phyloP scores from a whole-genome alignment of 2,888 invertebrate genomes.

The Baccha elongata region DNA sequence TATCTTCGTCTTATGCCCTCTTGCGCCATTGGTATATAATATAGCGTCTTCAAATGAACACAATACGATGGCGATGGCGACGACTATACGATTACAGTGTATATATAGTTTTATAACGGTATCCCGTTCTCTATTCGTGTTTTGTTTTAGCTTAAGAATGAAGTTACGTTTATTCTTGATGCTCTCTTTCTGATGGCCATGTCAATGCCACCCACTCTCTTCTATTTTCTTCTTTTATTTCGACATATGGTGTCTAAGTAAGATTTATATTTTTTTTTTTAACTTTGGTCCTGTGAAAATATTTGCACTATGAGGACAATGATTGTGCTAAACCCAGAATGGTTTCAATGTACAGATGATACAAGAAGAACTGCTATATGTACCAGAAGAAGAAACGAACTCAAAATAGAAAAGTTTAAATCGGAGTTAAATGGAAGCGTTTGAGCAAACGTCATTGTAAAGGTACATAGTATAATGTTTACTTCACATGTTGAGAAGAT shows the following conservation, averaged over 20 bases:
- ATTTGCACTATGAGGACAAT: conserved; percentile 52
- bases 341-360: conserved; percentile 62
- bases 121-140: conserved; percentile 34
- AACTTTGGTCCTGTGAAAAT: conserved; percentile 36
- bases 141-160: conserved; percentile 42
- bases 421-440: not conserved
- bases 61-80: conserved; percentile 1
- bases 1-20: conserved; percentile 56
- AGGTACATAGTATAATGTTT: not conserved
- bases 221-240: not conserved
- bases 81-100: not conserved
- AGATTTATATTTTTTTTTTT: conserved; percentile 16
- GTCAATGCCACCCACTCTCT: not conserved
- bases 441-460: conserved; percentile 10
- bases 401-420: conserved; percentile 24
- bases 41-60: conserved; percentile 30
- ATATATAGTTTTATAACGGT: conserved; percentile 22
- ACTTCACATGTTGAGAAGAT: not conserved
- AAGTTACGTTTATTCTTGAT: conserved; percentile 37
- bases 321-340: conserved; percentile 65
- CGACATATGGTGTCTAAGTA: not conserved
- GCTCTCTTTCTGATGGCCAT: not conserved
- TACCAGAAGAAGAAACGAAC: conserved; percentile 30
- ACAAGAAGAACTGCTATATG: conserved; percentile 35
- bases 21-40: not conserved